Conservation (phyloP, 1,140 invertebrate genomes). For the Lepidurus packardi region DNA sequence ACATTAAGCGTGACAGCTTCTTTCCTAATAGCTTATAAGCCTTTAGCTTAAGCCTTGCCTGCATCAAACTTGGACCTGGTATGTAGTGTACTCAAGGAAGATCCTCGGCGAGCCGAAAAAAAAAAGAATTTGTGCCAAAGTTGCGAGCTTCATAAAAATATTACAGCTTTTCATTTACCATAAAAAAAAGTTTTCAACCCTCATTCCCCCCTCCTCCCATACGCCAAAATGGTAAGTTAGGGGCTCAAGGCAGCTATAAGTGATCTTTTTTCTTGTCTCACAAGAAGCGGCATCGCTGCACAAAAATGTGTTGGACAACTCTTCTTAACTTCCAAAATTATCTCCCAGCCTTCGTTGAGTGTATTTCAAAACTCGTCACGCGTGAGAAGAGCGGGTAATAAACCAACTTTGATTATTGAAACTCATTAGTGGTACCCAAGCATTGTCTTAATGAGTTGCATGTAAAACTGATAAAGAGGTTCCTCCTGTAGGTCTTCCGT, state of each 20-base stretch:
- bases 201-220: not conserved
- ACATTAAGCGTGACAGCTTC: constrained; percentile 21
- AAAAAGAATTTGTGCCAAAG: not conserved
- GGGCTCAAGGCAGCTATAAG: not conserved
- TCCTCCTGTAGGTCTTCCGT: not conserved
- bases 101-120: not conserved
- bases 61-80: not conserved
- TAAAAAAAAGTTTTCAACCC: constrained; percentile 15
- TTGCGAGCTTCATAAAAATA: not conserved
- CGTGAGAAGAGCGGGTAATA: not conserved
- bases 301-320: not conserved
- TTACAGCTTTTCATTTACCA: constrained; percentile 22
- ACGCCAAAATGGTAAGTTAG: not conserved
- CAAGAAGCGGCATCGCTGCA: not conserved
- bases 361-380: not conserved
- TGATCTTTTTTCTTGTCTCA: not conserved
- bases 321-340: not conserved
- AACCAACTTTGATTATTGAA: not conserved
- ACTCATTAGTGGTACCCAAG: not conserved
- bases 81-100: not conserved
- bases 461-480: not conserved
- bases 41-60: not conserved
- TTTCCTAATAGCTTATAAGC: constrained; percentile 22
- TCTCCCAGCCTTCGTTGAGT: not conserved
- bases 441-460: not conserved